Conservation (phyloP, 2,113 vertebrate genomes). For the Halcyon malimbica region DNA sequence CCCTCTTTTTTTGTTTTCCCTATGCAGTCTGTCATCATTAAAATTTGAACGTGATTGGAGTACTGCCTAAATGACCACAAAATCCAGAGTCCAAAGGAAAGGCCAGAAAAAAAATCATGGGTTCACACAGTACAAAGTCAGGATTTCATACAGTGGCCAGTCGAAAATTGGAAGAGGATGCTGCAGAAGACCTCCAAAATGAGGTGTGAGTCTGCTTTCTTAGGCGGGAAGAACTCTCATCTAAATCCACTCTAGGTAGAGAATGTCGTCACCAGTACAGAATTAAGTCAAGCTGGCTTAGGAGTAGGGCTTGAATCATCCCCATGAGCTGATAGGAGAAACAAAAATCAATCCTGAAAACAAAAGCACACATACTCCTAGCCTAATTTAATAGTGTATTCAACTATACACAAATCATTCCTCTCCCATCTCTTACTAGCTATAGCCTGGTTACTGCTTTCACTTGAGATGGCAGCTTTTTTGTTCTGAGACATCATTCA, state of each 20-base stretch:
- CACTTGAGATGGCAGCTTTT: not conserved
- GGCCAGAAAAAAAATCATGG: not conserved
- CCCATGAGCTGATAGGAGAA: not conserved
- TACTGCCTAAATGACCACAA: not conserved
- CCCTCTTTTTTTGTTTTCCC: not conserved
- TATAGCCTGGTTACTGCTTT: not conserved
- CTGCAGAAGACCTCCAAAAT: not conserved
- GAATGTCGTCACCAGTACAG: rapidly evolving
- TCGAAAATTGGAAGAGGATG: not conserved
- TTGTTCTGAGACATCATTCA: not conserved
- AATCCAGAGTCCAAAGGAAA: not conserved
- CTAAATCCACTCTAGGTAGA: not conserved
- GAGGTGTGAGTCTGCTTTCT: not conserved
- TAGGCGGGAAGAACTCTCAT: not conserved
- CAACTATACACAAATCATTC: not conserved
- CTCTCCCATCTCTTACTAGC: not conserved
- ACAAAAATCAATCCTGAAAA: not conserved
- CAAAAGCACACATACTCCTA: not conserved
- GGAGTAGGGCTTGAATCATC: not conserved
- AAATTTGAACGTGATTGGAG: not conserved
- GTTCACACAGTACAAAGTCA: not conserved
- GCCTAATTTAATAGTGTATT: not conserved
- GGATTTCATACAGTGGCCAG: not conserved
- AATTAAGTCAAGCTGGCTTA: not conserved
- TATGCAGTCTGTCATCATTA: not conserved